phyloP scores from a whole-genome alignment of 1,140 invertebrate genomes.

The Chrysopa pallens region DNA sequence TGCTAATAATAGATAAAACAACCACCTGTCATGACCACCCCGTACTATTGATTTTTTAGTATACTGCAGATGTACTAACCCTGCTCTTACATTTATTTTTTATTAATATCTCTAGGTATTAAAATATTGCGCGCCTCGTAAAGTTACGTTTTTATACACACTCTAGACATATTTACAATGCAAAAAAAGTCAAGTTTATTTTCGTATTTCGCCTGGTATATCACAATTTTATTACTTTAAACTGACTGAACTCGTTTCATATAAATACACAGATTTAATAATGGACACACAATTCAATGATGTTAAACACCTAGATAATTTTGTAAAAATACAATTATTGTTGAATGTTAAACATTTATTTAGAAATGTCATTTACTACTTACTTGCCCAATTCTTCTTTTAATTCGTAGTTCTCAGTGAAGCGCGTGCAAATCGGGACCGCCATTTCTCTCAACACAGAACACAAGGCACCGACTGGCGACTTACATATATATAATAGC shows the following conservation, averaged over 20 bases:
- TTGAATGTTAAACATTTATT: background rate
- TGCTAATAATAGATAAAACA: background rate
- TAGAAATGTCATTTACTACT: constrained; percentile 31
- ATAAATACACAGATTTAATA: no score
- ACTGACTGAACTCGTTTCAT: no score
- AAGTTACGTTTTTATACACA: no score
- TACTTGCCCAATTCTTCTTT: constrained; percentile 99
- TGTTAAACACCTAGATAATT: no score
- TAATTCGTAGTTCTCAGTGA: constrained; percentile 98
- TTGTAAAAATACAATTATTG: no score
- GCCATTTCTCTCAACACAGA: constrained; percentile 11
- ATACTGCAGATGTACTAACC: background rate
- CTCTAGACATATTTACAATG: no score
- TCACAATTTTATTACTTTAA: no score
- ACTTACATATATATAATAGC: background rate
- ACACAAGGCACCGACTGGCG: background rate
- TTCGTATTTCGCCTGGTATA: no score
- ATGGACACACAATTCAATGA: no score
- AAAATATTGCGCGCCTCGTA: no score
- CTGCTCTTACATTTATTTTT: background rate
- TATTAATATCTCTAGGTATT: no score
- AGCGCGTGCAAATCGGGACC: constrained; percentile 55
- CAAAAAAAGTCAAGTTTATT: no score
- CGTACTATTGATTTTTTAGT: background rate
- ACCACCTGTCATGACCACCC: background rate